Conservation (phyloP, 2,888 invertebrate genomes). For the Patella caerulea region DNA sequence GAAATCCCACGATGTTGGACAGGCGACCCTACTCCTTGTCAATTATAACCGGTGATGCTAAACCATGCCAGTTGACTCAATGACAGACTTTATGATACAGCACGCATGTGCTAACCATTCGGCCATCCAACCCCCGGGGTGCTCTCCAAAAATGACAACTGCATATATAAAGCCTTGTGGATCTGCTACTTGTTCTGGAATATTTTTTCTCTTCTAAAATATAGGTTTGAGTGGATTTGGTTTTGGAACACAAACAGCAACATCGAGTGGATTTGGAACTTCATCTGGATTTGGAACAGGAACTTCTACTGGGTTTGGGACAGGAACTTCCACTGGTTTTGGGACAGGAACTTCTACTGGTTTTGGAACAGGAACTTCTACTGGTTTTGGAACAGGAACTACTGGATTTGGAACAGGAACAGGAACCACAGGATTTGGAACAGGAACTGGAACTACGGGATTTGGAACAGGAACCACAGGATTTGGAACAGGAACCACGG, state of each 20-base stretch:
- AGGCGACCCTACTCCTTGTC: too few relatives aligned
- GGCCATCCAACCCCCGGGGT: background rate
- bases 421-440: conserved; percentile 31
- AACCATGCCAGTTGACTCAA: too few relatives aligned
- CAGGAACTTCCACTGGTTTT: conserved; percentile 34
- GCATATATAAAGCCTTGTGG: too few relatives aligned
- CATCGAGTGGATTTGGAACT: conserved; percentile 13
- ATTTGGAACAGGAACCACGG: conserved; percentile 14
- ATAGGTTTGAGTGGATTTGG: conserved; percentile 25
- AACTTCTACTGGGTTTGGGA: conserved; percentile 32
- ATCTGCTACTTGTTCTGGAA: conserved; percentile 15
- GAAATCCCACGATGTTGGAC: background rate
- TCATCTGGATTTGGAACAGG: conserved; percentile 32
- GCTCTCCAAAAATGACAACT: too few relatives aligned
- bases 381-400: conserved; percentile 27
- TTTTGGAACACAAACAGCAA: conserved; percentile 11
- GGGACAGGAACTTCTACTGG: conserved; percentile 28
- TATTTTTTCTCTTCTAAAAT: background rate
- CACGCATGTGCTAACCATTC: background rate
- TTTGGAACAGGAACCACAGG: conserved; percentile 13
- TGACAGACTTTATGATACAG: too few relatives aligned
- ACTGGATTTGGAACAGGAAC: conserved; percentile 31
- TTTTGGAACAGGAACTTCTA: conserved; percentile 34
- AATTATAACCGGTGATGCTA: too few relatives aligned
- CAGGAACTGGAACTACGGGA: conserved; percentile 28